A percentile compares a stretch with the other conserved stretches of the same genome.
Evolutionary conservation across 2,888 invertebrate species (phyloP).

Genomic region (Galerucella pusilla): DNA sequence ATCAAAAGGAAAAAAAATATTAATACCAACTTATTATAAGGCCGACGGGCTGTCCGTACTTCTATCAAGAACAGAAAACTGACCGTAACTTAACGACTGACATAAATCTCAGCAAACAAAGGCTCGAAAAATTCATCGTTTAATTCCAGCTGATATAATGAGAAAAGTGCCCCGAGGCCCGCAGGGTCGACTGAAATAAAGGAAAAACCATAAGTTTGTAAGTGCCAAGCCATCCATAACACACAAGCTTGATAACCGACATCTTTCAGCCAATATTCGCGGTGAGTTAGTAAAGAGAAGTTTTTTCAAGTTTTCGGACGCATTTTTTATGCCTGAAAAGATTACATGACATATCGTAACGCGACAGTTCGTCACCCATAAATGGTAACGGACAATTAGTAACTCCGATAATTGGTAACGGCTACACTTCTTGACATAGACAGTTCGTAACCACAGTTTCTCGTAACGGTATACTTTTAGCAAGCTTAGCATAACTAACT

Average conservation of each 20-base stretch:
- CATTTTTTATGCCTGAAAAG: too few species aligned
- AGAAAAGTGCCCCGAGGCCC: slow-evolving; percentile 27
- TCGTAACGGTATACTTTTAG: too few species aligned
- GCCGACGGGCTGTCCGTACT: slow-evolving; percentile 16
- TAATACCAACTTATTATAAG: slow-evolving; percentile 25
- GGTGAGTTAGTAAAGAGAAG: background rate
- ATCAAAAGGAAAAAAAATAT: slow-evolving; percentile 24
- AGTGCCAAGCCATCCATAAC: slow-evolving; percentile 48
- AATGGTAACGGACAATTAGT: too few species aligned
- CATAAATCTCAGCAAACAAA: slow-evolving; percentile 41
- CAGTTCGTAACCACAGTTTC: too few species aligned
- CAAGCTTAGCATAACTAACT: too few species aligned
- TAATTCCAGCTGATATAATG: slow-evolving; percentile 37
- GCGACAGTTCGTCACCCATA: too few species aligned
- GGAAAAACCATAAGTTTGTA: slow-evolving; percentile 37
- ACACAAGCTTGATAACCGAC: slow-evolving; percentile 27
- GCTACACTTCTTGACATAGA: too few species aligned
- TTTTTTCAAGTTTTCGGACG: background rate
- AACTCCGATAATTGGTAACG: too few species aligned
- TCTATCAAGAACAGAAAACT: slow-evolving; percentile 27
- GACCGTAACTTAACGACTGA: slow-evolving; percentile 33
- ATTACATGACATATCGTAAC: too few species aligned
- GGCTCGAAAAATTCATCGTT: slow-evolving; percentile 39
- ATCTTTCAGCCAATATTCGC: slow-evolving; percentile 7
- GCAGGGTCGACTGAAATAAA: slow-evolving; percentile 42